Evolutionary conservation across 2,888 invertebrate species (phyloP).

Genomic region (Bellardia bayeri): DNA sequence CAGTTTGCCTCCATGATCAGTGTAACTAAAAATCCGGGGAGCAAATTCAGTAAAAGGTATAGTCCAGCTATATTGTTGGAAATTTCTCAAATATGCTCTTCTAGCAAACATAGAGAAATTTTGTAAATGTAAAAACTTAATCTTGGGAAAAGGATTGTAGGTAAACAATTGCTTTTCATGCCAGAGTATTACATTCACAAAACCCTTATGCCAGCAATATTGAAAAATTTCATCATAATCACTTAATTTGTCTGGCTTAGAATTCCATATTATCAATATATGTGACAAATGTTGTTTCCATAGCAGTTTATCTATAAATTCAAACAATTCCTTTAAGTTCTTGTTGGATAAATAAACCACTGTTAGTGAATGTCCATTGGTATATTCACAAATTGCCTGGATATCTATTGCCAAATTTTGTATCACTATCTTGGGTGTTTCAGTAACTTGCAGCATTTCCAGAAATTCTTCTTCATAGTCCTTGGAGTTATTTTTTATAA

Average conservation of each 20-base stretch:
- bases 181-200: constrained; percentile 44
- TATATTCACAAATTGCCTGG: not conserved
- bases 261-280: constrained; percentile 39
- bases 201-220: constrained; percentile 46
- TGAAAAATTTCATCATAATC: constrained; percentile 5
- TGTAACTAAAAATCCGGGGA: constrained; percentile 45
- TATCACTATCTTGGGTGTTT: constrained; percentile 25
- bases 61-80: constrained; percentile 20
- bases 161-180: constrained; percentile 2
- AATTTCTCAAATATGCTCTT: constrained; percentile 45
- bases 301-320: constrained; percentile 29
- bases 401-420: not conserved
- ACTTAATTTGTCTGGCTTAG: not conserved
- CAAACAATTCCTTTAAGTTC: not conserved
- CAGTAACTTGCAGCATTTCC: not conserved
- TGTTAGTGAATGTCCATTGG: constrained; percentile 25
- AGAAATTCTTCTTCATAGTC: not conserved
- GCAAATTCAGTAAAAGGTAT: constrained; percentile 24
- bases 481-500: constrained; percentile 20
- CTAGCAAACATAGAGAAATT: constrained; percentile 5
- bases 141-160: constrained; percentile 50
- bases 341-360: constrained; percentile 29
- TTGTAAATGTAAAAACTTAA: not conserved
- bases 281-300: constrained; percentile 42
- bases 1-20: constrained; percentile 26